These are phyloP conservation scores for Hyperopisus bebe DNA, from an alignment of 2,113 vertebrate genomes.

Conservation along the genomic window DNA sequence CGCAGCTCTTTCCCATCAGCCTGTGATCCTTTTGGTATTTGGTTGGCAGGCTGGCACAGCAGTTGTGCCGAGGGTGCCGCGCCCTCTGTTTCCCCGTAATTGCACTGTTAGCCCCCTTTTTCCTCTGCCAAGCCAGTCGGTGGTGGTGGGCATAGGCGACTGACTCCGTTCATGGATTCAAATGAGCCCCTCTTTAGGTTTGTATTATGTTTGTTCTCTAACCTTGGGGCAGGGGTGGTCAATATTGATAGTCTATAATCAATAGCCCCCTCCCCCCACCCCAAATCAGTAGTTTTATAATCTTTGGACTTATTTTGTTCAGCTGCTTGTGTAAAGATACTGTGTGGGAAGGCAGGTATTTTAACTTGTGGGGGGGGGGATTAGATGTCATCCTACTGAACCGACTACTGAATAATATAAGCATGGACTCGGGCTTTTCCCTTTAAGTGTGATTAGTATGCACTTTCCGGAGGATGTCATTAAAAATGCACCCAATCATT, in stretches of 20 bases:
- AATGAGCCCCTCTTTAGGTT: neutral
- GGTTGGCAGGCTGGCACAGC: neutral
- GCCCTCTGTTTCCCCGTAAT: neutral
- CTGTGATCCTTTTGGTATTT: neutral
- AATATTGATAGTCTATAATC: neutral
- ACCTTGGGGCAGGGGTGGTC: neutral
- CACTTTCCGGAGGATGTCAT: neutral
- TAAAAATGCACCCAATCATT: neutral
- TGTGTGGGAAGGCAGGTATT: neutral
- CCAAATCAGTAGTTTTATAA: neutral
- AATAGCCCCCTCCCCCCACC: neutral
- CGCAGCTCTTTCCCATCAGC: neutral
- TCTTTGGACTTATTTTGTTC: neutral
- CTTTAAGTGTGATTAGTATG: neutral
- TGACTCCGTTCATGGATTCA: neutral
- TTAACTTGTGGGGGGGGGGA: neutral
- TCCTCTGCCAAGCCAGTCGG: neutral
- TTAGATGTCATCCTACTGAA: neutral
- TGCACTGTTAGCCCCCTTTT: neutral
- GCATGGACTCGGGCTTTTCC: neutral
- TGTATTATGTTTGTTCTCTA: neutral
- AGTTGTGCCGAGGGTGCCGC: neutral
- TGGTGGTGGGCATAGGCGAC: neutral
- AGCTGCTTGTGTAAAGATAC: neutral
- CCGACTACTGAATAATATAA: neutral